Conservation (phyloP, 2,888 invertebrate genomes). For the Thecophora atra region DNA sequence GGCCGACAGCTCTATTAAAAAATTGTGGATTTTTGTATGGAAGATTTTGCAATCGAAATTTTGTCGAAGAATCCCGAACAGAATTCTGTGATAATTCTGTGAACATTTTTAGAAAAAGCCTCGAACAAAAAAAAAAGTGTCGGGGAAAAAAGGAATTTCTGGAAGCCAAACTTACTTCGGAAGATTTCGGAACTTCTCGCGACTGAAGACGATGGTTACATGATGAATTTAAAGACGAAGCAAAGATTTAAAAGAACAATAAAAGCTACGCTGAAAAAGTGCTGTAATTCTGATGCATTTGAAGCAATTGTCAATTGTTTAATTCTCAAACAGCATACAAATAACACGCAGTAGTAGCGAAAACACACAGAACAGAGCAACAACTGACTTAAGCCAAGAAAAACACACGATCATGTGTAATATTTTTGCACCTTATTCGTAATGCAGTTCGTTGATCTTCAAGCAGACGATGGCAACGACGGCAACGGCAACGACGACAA, state of each 20-base stretch:
- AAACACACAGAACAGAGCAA: background rate
- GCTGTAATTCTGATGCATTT: slow-evolving; percentile 22
- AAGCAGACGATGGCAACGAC: background rate
- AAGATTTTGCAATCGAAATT: too few relatives aligned
- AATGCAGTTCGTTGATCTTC: slow-evolving; percentile 46
- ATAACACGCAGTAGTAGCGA: background rate
- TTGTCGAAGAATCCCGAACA: too few relatives aligned
- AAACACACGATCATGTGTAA: slow-evolving; percentile 16
- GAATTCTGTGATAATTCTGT: too few relatives aligned
- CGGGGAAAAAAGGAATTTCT: too few relatives aligned
- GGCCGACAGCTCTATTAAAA: too few relatives aligned
- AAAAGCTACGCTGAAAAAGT: slow-evolving; percentile 1
- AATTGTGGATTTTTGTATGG: too few relatives aligned
- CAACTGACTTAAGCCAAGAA: background rate
- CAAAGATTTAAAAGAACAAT: slow-evolving; percentile 9
- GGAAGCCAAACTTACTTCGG: too few relatives aligned
- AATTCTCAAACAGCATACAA: slow-evolving; percentile 5
- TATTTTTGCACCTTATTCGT: slow-evolving; percentile 42
- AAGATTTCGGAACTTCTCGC: too few relatives aligned
- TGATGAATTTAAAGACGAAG: too few relatives aligned
- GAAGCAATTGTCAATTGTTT: slow-evolving; percentile 23
- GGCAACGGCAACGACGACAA: background rate
- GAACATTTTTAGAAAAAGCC: too few relatives aligned
- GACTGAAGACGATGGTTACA: too few relatives aligned
- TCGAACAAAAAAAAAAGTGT: too few relatives aligned